Evolutionary conservation across 2,888 invertebrate species (phyloP).

Genomic region (Ormyrus thymus): DNA sequence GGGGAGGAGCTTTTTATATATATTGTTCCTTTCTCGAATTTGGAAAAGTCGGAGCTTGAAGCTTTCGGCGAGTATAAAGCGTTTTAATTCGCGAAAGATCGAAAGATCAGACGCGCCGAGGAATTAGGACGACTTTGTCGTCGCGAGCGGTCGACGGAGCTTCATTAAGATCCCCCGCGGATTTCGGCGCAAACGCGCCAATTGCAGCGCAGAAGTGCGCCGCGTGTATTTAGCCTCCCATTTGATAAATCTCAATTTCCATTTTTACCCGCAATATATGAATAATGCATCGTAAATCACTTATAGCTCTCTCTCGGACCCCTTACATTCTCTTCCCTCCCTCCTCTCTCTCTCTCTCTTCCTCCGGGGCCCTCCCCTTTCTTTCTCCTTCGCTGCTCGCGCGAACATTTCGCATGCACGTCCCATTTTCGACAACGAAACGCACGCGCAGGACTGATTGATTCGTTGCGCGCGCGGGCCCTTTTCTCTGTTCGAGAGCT

Average conservation of each 20-base stretch:
- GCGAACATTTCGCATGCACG: background rate
- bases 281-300: slow-evolving; percentile 42
- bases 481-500: too few relatives aligned
- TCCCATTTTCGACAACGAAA: slow-evolving; percentile 28
- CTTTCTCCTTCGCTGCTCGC: background rate
- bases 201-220: too few relatives aligned
- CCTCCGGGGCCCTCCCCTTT: slow-evolving; percentile 2
- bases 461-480: slow-evolving; percentile 10
- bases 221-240: background rate
- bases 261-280: background rate
- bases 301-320: slow-evolving; percentile 1
- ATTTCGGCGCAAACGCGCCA: too few relatives aligned
- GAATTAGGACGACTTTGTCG: too few relatives aligned
- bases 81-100: too few relatives aligned
- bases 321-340: slow-evolving; percentile 2
- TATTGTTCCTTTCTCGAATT: too few relatives aligned
- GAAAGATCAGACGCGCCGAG: too few relatives aligned
- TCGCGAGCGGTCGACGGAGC: too few relatives aligned
- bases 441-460: slow-evolving; percentile 31
- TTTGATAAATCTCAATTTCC: slow-evolving; percentile 13
- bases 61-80: too few relatives aligned
- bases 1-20: too few relatives aligned
- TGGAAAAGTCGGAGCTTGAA: too few relatives aligned
- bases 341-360: background rate
- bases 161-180: too few relatives aligned